Base-by-base conservation (phyloP, 53 echinoderm and acorn worm genomes). In the Stichopus horrens region DNA sequence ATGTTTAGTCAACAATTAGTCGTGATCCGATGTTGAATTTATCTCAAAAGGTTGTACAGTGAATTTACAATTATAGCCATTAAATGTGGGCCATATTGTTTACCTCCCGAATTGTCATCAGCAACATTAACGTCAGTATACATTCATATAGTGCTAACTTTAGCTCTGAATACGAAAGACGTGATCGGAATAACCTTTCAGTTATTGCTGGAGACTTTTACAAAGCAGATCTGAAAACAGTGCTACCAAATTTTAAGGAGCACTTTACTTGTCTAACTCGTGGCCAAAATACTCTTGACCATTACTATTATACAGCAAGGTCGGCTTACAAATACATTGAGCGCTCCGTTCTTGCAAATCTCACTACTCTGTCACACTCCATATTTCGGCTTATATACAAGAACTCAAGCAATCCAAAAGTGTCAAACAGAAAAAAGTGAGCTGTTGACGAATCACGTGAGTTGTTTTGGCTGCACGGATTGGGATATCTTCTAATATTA, bases 381-480 rank as follows among this genome's bases (percentile, higher is more conserved):
- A 80, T 16, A 79, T 87, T 66, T 77, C 89, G 2, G 37, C 37
- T 37, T 37, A 0, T 37, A 37, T 2, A 37, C 37, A 37, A 37
- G 37, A 37, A 37, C 37, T 37, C 37, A 37, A 37, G 37, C 37
- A 37, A 18, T 73, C 73, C 4, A 92, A 92, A 86, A 78, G 86
- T 21, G 73, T 58, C 7, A 86, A 85, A 19, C 79, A 51, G n/a
- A n/a, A 56, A 13, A 85, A 76, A 85, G 8, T 77, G 68, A 5
- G 23, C 55, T 4, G 60, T 73, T 60, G 79, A 92, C 8, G 82
- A 81, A 18, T 81, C 22, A 13, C 73, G 60, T 23, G 89, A 86
- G 0, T 22, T 89, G 92, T 74, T 89, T 92, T 66, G 92, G 89
- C 11, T 89, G 86, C 58, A 86, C 86, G 2, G 86, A 92, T 37